Evolutionary conservation across 2,113 vertebrate species (phyloP), one percentile per base, ranked within the genome.

Genomic region (Corythoichthys haematopterus): DNA sequence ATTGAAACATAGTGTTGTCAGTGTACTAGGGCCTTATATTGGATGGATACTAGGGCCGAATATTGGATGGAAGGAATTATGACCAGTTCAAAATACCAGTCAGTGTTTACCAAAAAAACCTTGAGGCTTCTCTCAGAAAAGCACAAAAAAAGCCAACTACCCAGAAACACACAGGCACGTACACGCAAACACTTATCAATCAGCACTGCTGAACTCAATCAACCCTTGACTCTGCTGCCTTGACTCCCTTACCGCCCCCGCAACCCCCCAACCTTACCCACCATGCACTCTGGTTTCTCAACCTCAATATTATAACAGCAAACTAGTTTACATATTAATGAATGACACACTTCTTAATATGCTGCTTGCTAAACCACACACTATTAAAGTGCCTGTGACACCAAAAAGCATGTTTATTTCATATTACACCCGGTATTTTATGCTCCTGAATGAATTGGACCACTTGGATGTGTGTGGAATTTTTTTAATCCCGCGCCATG

Each of bases 301-400:
- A 90, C 74, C 82, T 79, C 78, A 67, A 78, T 74, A 81, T 89
- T 87, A 88, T 86, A 85, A 87, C 87, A 85, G 82, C 68, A 53
- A 63, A 69, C 78, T 80, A 84, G 83, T 91, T 91, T 90, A 87
- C 88, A 91, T 91, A 90, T 90, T 90, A 90, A 91, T 91, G 88
- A 88, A 84, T 77, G 84, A 73, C 77, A 75, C 73, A 58, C 67
- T 84, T 89, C 88, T 89, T 86, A 89, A 90, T 90, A 90, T 86
- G 84, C 79, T 79, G 69, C 70, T 75, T 79, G 80, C 76, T 90
- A 87, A 84, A 88, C 89, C 86, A 90, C 75, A 81, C 66, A 63
- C 79, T 85, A 75, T 80, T 28, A 28, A 28, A 28, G 20, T 28
- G 20, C 20, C 20, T 28, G 20, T 28, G 20, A 28, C 20, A 28